Percentiles rank a stretch among this genome's conserved stretches.
Conservation (phyloP, 2,888 invertebrate species). For the Heliconius hortense region DNA sequence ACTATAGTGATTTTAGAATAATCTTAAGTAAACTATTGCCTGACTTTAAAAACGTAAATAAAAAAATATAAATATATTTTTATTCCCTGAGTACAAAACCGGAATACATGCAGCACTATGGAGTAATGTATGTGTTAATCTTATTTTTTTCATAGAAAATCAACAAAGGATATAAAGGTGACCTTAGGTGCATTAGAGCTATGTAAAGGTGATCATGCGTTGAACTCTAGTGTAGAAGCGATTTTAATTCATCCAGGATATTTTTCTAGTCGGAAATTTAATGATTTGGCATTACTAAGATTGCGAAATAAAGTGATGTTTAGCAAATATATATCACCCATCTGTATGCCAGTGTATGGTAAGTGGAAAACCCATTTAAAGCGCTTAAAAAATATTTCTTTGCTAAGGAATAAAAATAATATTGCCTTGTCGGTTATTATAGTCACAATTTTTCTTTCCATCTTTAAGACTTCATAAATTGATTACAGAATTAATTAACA, state of each 20-base stretch:
- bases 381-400: not conserved
- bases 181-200: constrained; percentile 80
- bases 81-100: too few relatives aligned
- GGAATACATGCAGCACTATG: too few relatives aligned
- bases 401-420: too few relatives aligned
- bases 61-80: too few relatives aligned
- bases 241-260: constrained; percentile 80
- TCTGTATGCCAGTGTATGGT: constrained; percentile 81
- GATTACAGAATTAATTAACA: not conserved
- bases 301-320: constrained; percentile 76
- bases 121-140: not conserved
- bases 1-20: too few relatives aligned
- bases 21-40: too few relatives aligned
- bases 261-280: constrained; percentile 70
- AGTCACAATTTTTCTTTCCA: too few relatives aligned
- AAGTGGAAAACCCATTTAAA: constrained; percentile 35
- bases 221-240: constrained; percentile 75
- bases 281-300: constrained; percentile 83
- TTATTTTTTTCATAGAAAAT: constrained; percentile 57
- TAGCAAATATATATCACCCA: constrained; percentile 78
- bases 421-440: too few relatives aligned
- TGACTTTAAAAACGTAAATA: too few relatives aligned
- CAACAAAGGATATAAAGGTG: constrained; percentile 67
- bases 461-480: too few relatives aligned
- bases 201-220: constrained; percentile 74